phyloP scores from a whole-genome alignment of 2,113 vertebrate genomes.

The Oncorhynchus keta region DNA sequence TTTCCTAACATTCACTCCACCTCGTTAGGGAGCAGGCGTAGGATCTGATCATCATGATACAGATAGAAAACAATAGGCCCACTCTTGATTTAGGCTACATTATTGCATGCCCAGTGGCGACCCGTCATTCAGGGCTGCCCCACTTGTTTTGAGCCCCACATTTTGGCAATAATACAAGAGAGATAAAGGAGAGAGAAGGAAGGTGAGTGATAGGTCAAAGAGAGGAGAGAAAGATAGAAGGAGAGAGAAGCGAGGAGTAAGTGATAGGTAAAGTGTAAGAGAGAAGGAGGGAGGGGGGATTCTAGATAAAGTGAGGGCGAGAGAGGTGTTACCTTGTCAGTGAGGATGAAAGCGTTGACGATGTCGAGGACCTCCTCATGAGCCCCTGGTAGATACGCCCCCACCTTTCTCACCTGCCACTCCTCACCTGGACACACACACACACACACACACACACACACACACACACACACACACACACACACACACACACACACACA shows the following conservation, averaged over 20 bases:
- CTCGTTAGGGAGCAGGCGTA: too few relatives aligned
- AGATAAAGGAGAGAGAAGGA: too few relatives aligned
- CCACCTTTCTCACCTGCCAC: slow-evolving; percentile 87
- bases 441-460: slow-evolving; percentile 9
- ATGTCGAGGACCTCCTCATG: slow-evolving; percentile 88
- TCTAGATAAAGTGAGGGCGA: too few relatives aligned
- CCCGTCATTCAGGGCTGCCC: too few relatives aligned
- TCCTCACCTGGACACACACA: slow-evolving; percentile 80
- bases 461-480: slow-evolving; percentile 18
- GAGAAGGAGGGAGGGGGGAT: neutral
- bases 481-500: slow-evolving; percentile 7
- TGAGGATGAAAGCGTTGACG: slow-evolving; percentile 85
- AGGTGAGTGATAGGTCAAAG: too few relatives aligned
- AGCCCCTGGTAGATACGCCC: slow-evolving; percentile 85
- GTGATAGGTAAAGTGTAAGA: neutral
- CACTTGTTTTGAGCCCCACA: too few relatives aligned
- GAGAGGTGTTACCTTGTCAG: slow-evolving; percentile 80
- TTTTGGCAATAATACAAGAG: too few relatives aligned
- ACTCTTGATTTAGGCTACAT: too few relatives aligned
- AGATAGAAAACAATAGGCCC: too few relatives aligned
- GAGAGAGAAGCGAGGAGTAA: neutral
- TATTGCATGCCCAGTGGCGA: too few relatives aligned
- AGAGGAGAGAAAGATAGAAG: neutral
- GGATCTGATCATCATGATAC: too few relatives aligned
- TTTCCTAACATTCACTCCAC: too few relatives aligned